These are phyloP conservation scores for Drosophila repletoides DNA, from an alignment of 1,140 invertebrate species.

Conservation along the genomic window DNA sequence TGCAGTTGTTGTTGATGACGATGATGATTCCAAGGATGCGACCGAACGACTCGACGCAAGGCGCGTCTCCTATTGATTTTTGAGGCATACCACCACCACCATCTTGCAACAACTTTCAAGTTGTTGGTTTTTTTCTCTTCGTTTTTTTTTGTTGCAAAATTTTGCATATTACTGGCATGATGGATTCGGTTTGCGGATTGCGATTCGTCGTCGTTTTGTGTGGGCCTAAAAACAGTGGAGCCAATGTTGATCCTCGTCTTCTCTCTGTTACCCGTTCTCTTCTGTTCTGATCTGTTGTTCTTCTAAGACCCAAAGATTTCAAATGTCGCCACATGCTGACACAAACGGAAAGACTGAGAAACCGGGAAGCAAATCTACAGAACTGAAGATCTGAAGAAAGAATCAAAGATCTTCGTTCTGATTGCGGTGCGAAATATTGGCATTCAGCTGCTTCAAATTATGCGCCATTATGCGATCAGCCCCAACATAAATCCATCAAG, in stretches of 20 bases:
- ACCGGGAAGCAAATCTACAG: slow-evolving; percentile 46
- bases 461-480: slow-evolving; percentile 19
- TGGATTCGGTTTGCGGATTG: slow-evolving; percentile 69
- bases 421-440: slow-evolving; percentile 29
- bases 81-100: slow-evolving; percentile 10
- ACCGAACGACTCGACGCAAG: slow-evolving; percentile 23
- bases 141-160: slow-evolving; percentile 21
- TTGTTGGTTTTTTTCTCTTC: slow-evolving; percentile 10
- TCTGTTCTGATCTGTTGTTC: too few relatives aligned
- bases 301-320: slow-evolving; percentile 13
- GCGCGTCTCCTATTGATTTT: slow-evolving; percentile 61
- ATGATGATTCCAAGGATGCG: slow-evolving; percentile 79
- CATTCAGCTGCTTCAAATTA: slow-evolving; percentile 14
- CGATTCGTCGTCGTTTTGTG: slow-evolving; percentile 52
- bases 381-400: too few relatives aligned
- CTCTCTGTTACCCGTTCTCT: too few relatives aligned
- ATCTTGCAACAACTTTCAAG: not conserved
- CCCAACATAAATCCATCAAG: slow-evolving; percentile 36
- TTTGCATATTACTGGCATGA: slow-evolving; percentile 78
- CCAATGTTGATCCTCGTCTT: too few relatives aligned
- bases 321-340: slow-evolving; percentile 43
- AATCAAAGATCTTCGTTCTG: too few relatives aligned
- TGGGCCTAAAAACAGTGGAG: slow-evolving; percentile 54
- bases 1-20: slow-evolving; percentile 80
- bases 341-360: slow-evolving; percentile 14